These are phyloP conservation scores for Pomacea canaliculata DNA, from an alignment of 2,888 invertebrate genomes.

Conservation along the genomic window DNA sequence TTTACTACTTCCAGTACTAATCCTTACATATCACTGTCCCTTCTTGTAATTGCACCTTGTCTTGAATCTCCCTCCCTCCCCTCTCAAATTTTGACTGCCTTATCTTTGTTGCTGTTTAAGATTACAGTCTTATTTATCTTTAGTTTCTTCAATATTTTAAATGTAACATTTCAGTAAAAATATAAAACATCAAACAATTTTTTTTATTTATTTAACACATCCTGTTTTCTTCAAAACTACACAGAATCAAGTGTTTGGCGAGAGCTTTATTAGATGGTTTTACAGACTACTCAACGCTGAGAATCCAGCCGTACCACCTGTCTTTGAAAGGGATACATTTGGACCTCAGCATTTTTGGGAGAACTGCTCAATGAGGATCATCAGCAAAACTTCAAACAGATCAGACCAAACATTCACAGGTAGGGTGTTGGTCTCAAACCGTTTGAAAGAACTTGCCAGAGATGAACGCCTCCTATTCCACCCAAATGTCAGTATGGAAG, in stretches of 20 bases:
- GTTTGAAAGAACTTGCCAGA: conserved; percentile 47
- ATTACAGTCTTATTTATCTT: too few relatives aligned
- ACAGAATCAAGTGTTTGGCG: conserved; percentile 45
- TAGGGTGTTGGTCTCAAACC: conserved; percentile 40
- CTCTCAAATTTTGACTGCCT: too few relatives aligned
- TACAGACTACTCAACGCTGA: conserved; percentile 58
- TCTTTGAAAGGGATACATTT: conserved; percentile 41
- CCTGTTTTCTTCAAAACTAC: neutral
- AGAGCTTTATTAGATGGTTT: conserved; percentile 62
- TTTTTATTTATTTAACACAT: too few relatives aligned
- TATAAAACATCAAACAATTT: too few relatives aligned
- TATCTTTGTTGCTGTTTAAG: too few relatives aligned
- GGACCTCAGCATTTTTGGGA: conserved; percentile 63
- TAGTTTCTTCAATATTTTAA: too few relatives aligned
- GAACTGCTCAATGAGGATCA: conserved; percentile 49
- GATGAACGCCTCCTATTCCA: conserved; percentile 72
- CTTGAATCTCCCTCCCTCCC: too few relatives aligned
- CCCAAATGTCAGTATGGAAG: conserved; percentile 75
- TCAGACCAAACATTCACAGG: conserved; percentile 43
- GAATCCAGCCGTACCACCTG: conserved; percentile 39
- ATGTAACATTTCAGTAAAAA: too few relatives aligned
- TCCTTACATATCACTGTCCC: too few relatives aligned
- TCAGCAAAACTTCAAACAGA: conserved; percentile 29
- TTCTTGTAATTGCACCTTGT: too few relatives aligned
- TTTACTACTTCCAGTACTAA: too few relatives aligned